Evolutionary conservation across 1,140 invertebrate genomes (phyloP).

Genomic region (Anastrepha ludens): DNA sequence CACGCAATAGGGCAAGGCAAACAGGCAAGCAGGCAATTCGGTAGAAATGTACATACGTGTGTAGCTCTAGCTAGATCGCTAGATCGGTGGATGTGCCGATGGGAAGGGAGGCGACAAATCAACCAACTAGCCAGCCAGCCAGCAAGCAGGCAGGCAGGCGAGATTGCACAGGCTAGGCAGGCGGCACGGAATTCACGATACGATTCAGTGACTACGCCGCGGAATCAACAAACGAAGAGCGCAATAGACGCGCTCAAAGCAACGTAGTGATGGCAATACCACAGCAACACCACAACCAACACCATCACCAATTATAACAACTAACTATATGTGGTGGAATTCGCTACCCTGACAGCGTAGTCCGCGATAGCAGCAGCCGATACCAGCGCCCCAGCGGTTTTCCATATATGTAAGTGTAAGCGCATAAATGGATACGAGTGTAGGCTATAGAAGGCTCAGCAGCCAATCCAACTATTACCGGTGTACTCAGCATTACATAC

Average conservation of each 20-base stretch:
- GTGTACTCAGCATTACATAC: background rate
- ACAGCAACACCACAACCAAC: background rate
- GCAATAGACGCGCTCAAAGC: background rate
- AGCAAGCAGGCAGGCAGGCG: background rate
- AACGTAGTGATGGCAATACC: background rate
- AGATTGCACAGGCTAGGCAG: constrained; percentile 34
- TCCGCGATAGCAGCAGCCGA: background rate
- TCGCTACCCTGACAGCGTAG: background rate
- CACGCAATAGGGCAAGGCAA: constrained; percentile 52
- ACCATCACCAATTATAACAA: background rate
- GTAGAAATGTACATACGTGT: background rate
- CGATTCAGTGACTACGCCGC: constrained; percentile 29
- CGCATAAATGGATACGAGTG: background rate
- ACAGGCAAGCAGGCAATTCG: background rate
- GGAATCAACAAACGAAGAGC: constrained; percentile 6
- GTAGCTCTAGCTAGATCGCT: constrained; percentile 1
- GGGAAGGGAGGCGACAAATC: background rate
- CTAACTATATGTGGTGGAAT: background rate
- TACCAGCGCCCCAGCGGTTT: constrained; percentile 12
- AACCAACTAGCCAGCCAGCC: background rate
- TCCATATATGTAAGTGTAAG: background rate
- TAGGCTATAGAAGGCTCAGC: constrained; percentile 8
- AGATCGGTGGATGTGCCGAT: background rate
- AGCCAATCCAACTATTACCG: background rate
- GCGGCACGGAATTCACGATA: constrained; percentile 15